These are phyloP conservation scores for Daktulosphaira vitifoliae DNA, from an alignment of 1,140 invertebrate species.

Conservation along the genomic window DNA sequence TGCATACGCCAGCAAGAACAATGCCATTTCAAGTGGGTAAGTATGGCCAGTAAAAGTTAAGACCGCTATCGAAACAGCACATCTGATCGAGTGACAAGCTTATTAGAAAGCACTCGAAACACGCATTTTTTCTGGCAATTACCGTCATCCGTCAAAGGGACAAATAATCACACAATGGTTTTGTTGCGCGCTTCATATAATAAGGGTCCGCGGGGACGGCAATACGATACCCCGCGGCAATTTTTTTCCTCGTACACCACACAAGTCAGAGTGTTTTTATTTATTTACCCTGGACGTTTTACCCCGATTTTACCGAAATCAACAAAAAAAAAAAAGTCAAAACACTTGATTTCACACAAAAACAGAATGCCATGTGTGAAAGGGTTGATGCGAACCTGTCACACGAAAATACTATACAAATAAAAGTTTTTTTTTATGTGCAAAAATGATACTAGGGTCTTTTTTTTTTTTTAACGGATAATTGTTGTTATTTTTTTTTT, in stretches of 20 bases:
- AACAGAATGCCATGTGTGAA: slow-evolving; percentile 10
- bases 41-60: background rate
- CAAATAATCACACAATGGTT: background rate
- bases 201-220: background rate
- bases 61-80: too few species aligned
- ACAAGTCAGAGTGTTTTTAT: slow-evolving; percentile 18
- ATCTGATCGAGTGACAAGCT: slow-evolving; percentile 2
- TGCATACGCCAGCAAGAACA: slow-evolving; percentile 5
- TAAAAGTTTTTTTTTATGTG: slow-evolving; percentile 15
- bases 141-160: slow-evolving; percentile 16
- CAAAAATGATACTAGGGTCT: slow-evolving; percentile 15
- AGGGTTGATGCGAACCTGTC: slow-evolving; percentile 30
- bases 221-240: slow-evolving; percentile 5
- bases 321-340: background rate
- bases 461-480: slow-evolving; percentile 1
- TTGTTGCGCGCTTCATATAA: background rate
- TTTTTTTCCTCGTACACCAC: slow-evolving; percentile 3
- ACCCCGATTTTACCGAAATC: background rate
- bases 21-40: slow-evolving; percentile 1
- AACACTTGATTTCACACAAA: slow-evolving; percentile 36
- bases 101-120: slow-evolving; percentile 7
- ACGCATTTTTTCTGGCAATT: background rate
- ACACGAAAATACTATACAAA: slow-evolving; percentile 1
- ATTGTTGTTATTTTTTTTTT: slow-evolving; percentile 1
- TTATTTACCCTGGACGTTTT: slow-evolving; percentile 18